Conservation (phyloP, 2,797 vertebrate species). For the Phoxinus dragarum region DNA sequence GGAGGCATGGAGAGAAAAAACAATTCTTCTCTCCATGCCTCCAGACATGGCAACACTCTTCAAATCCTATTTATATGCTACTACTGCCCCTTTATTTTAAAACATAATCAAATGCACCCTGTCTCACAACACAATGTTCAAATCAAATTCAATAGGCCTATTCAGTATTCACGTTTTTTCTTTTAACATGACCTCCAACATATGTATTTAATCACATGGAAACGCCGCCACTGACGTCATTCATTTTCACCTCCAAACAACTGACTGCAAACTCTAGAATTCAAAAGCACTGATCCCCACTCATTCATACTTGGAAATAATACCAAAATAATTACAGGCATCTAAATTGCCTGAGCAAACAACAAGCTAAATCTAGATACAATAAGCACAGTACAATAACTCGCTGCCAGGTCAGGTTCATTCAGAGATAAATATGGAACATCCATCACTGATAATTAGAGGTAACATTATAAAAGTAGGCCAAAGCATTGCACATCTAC, state of each 20-base stretch:
- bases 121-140: background rate
- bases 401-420: slow-evolving; percentile 34
- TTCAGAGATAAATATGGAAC: slow-evolving; percentile 51
- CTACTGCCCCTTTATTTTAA: no score
- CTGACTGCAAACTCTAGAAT: background rate
- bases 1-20: no score
- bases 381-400: slow-evolving; percentile 20
- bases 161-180: background rate
- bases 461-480: slow-evolving; percentile 54
- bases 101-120: background rate
- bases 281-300: background rate
- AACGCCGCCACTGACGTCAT: background rate
- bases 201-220: background rate
- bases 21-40: no score
- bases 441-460: slow-evolving; percentile 63
- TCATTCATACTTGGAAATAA: slow-evolving; percentile 8
- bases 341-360: slow-evolving; percentile 20
- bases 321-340: slow-evolving; percentile 6
- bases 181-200: background rate
- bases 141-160: background rate
- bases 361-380: slow-evolving; percentile 34
- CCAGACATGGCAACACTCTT: no score
- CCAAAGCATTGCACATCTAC: slow-evolving; percentile 41
- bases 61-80: no score
- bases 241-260: slow-evolving; percentile 1